Conservation (phyloP, 2,888 invertebrate genomes). For the Helobdella robusta region DNA sequence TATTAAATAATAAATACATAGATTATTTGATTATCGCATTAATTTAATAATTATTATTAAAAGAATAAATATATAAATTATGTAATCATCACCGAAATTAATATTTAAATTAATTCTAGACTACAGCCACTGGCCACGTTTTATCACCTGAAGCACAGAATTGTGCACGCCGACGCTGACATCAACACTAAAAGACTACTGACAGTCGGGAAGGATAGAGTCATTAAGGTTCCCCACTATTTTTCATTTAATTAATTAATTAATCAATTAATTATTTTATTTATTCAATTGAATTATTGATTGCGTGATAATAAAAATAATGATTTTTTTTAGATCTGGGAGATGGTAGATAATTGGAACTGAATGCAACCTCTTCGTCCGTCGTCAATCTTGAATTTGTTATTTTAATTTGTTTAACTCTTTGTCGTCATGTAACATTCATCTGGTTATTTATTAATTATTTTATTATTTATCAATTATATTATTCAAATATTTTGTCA, state of each 20-base stretch:
- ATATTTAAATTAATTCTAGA: no score
- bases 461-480: no score
- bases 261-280: not conserved
- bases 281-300: not conserved
- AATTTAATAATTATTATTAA: no score
- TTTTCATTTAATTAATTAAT: not conserved
- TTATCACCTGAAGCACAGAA: conserved; percentile 86
- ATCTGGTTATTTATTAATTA: no score
- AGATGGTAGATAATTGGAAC: conserved; percentile 21
- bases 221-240: conserved; percentile 62
- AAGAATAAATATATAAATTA: no score
- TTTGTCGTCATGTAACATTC: no score
- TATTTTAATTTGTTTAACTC: no score
- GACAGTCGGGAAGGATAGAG: conserved; percentile 85
- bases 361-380: not conserved
- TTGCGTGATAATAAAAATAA: not conserved
- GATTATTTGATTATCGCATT: no score
- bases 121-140: conserved; percentile 83
- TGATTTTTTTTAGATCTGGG: conserved; percentile 22
- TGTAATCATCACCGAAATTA: no score
- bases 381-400: no score
- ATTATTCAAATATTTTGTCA: no score
- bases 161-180: conserved; percentile 78
- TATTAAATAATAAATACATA: no score
- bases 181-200: conserved; percentile 75